Evolutionary conservation across 2,797 vertebrate genomes (phyloP).

Genomic region (Eulemur coronatus): DNA sequence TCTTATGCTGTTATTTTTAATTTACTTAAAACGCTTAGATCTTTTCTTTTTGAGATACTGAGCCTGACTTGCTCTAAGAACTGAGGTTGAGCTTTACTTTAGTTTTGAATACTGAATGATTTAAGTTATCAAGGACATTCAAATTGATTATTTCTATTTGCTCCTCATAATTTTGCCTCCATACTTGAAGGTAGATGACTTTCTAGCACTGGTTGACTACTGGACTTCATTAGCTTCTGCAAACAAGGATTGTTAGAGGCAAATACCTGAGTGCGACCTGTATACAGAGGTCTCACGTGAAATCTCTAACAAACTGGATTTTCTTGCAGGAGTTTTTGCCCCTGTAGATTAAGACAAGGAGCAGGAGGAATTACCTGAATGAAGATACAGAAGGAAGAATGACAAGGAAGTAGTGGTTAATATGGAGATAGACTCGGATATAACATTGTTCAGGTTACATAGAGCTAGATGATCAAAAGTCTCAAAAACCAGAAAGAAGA

Average conservation of each 20-base stretch:
- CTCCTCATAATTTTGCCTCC: not conserved
- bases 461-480: not conserved
- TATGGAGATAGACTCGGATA: not conserved
- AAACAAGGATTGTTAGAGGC: not conserved
- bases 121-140: not conserved
- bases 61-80: not conserved
- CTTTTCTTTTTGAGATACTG: not conserved
- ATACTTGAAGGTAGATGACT: not conserved
- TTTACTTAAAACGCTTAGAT: not conserved
- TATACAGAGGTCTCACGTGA: not conserved
- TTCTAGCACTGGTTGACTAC: not conserved
- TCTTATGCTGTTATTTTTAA: not conserved
- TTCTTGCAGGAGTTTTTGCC: not conserved
- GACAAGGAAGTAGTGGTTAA: not conserved
- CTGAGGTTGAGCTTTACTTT: not conserved
- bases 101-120: not conserved
- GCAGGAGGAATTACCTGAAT: not conserved
- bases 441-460: not conserved
- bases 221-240: not conserved
- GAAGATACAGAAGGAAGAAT: not conserved
- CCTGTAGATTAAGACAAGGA: not conserved
- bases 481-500: not conserved
- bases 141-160: constrained; percentile 25
- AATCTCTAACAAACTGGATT: not conserved
- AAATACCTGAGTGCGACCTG: not conserved